phyloP scores from a whole-genome alignment of 2,797 vertebrate genomes.

The Syngnathus acus region DNA sequence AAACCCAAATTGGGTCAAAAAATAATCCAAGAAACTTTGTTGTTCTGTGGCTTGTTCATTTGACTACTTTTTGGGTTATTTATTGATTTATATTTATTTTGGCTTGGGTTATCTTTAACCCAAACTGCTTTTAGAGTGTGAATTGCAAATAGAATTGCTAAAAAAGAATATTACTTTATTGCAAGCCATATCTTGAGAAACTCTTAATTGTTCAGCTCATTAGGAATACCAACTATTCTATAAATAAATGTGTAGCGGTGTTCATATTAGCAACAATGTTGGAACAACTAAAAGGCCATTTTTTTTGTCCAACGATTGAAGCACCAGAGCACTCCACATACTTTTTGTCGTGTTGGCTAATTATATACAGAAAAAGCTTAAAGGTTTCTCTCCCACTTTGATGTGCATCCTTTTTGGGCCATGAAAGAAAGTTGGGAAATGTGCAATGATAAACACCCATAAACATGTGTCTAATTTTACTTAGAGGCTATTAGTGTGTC shows the following conservation, averaged over 20 bases:
- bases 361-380: conserved; percentile 58
- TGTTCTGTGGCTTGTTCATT: too few relatives aligned
- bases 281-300: conserved; percentile 7
- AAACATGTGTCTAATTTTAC: conserved; percentile 60
- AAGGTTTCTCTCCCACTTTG: conserved; percentile 38
- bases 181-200: neutral
- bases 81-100: too few relatives aligned
- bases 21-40: too few relatives aligned
- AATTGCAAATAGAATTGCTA: too few relatives aligned
- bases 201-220: neutral
- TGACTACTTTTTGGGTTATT: too few relatives aligned
- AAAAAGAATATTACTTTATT: neutral
- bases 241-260: conserved; percentile 29
- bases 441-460: conserved; percentile 60
- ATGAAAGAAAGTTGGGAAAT: conserved; percentile 60
- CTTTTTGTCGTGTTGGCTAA: conserved; percentile 51
- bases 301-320: conserved; percentile 54
- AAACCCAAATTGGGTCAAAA: too few relatives aligned
- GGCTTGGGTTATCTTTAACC: too few relatives aligned
- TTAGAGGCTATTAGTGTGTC: conserved; percentile 58
- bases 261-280: conserved; percentile 24
- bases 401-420: conserved; percentile 42
- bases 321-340: conserved; percentile 32
- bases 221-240: neutral
- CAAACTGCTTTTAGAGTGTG: too few relatives aligned